Base-by-base conservation (phyloP, 2,888 invertebrate genomes). In the Phania funesta region DNA sequence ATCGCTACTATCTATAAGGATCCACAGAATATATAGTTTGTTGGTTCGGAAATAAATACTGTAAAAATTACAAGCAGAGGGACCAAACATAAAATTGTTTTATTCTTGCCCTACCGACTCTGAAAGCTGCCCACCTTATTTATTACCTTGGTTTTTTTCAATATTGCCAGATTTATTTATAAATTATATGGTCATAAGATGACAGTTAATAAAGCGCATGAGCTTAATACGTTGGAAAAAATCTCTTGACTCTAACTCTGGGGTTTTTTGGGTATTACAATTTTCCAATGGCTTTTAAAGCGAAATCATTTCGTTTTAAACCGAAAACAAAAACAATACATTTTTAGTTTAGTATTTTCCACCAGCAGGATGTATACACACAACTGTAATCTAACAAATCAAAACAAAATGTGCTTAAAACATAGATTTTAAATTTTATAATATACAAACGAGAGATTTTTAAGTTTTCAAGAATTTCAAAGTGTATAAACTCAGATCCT, bases 281-380 rank as follows among this genome's bases (percentile, higher is more conserved):
- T 48, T 71, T 70, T 56, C 18, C 22, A 76, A 65, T 65, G 64
- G 80, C 71, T 44, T 50, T 62, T 20, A 44, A 75, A 70, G 50
- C 41, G 35, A 73, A 62, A 64, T 41, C 16, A 18, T 44, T 62
- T 68, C 60, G 20, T 60, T 58, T 52, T 24, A 62, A 32, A 76
- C 75, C 67, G 76, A 83, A 70, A 76, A 46, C 46, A 80, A 54
- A 67, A 80, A 68, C 54, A 76, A 67, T 18, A 62, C 20, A 68
- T 18, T 67, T 73, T 77, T 70, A 80, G 73, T 64, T 67, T 46
- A 80, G 65, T 60, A 54, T 71, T 75, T 83, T 74, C 41, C 62
- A 71, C 60, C 44, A 77, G 41, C 16, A 32, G 26, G 44, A 64
- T 74, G 35, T 73, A 48, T 62, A 73, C 52, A 54, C 16, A 52